Evolutionary conservation across 2,888 invertebrate species (phyloP).

Genomic region (Fabriciana adippe): DNA sequence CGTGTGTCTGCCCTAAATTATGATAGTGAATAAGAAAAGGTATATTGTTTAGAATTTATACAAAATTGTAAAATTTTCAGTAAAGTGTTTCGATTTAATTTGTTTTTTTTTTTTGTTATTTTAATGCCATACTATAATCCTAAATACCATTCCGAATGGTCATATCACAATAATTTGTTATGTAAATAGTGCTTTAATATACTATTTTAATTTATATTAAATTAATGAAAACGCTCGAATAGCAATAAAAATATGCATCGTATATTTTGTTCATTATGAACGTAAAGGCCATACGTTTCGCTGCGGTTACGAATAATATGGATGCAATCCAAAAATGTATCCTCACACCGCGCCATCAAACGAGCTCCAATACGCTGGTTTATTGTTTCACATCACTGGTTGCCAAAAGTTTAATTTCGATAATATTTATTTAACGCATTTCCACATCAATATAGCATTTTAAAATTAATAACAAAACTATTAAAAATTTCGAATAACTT

Average conservation of each 20-base stretch:
- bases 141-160: neutral
- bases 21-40: neutral
- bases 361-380: conserved; percentile 49
- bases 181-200: conserved; percentile 25
- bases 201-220: conserved; percentile 35
- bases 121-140: neutral
- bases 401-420: conserved; percentile 49
- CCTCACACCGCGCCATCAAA: conserved; percentile 49
- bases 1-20: conserved; percentile 39
- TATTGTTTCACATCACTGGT: conserved; percentile 48
- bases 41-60: neutral
- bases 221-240: conserved; percentile 38
- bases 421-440: conserved; percentile 38
- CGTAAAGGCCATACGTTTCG: conserved; percentile 58
- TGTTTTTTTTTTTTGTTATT: neutral
- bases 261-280: conserved; percentile 47
- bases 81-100: conserved; percentile 12
- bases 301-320: conserved; percentile 70
- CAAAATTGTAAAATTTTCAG: conserved; percentile 11
- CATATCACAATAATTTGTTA: conserved; percentile 25
- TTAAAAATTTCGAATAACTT: conserved; percentile 76
- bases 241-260: conserved; percentile 51
- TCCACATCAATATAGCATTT: conserved; percentile 17
- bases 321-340: conserved; percentile 72
- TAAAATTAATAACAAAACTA: conserved; percentile 45